Percentiles rank a stretch among this genome's conserved stretches.
These are phyloP conservation scores for Netelia fuscicornis DNA, from an alignment of 2,888 invertebrate species.

Conservation along the genomic window DNA sequence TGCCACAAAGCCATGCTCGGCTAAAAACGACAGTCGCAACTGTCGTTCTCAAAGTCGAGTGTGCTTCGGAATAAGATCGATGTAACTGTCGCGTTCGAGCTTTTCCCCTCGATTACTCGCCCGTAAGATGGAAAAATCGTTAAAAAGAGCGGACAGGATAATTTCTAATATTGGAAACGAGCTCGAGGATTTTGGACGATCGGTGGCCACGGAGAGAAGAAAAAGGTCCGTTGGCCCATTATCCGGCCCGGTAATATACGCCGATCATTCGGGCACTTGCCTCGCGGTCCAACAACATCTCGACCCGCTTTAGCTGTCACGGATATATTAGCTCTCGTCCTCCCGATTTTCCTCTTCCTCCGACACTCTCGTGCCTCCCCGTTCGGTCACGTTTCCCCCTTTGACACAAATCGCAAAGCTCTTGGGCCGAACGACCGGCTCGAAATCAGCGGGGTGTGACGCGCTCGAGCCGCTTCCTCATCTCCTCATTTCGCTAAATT, in stretches of 20 bases:
- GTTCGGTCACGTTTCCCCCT: neutral
- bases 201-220: neutral
- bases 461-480: neutral
- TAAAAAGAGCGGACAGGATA: too few relatives aligned
- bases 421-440: conserved; percentile 25
- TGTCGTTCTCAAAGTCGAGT: too few relatives aligned
- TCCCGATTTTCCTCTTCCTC: conserved; percentile 10
- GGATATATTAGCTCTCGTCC: conserved; percentile 12
- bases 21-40: too few relatives aligned
- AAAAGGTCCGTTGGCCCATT: neutral
- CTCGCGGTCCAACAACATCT: conserved; percentile 15
- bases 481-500: neutral
- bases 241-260: neutral
- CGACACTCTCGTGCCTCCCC: neutral
- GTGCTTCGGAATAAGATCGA: too few relatives aligned
- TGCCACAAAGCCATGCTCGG: too few relatives aligned
- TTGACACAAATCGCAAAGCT: conserved; percentile 25
- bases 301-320: conserved; percentile 15
- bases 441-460: conserved; percentile 14
- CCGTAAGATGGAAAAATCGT: too few relatives aligned
- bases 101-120: too few relatives aligned
- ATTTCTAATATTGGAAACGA: too few relatives aligned
- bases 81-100: too few relatives aligned
- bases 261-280: neutral
- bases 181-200: too few relatives aligned